Base-by-base conservation (phyloP, 2,113 vertebrate genomes). In the Anolis sagrei region DNA sequence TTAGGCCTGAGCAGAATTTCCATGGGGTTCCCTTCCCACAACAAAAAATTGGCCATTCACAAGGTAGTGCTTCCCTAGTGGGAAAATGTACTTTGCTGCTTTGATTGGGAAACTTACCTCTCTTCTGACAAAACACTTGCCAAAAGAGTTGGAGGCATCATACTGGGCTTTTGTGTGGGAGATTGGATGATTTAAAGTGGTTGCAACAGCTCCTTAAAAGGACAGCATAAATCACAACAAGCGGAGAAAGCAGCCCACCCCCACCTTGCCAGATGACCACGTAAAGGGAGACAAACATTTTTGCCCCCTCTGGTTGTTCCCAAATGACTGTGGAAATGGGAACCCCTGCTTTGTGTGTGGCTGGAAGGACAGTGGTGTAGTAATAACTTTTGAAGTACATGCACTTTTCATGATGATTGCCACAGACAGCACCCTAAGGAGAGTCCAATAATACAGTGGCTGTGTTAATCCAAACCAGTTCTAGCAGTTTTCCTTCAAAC, bases 101-200 rank as follows among this genome's bases (percentile, higher is more conserved):
- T 74, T 34, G 36, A 39, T 9, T 16, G 81, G 39, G 18, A 36
- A 5, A 3, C 18, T 70, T 21, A n/a, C 70, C 51, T 51, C 19
- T 74, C 54, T 62, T 36, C 74, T 62, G 36, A 10, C 64, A 34
- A 81, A 81, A 79, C 27, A 79, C 34, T 79, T 79, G 25, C 68
- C 69, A 27, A 72, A 32, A 82, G 69, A 61, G 27, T 49, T 23
- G 21, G 69, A 73, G 16, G 32, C 32, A 58, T 58, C 25, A 58
- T 39, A 34, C 19, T 23, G 36, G 36, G 70, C 51, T n/a, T 61
- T 54, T 29, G 21, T 74, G 18, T 25, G 39, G 69, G 8, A 62
- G 25, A 75, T 44, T 74, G 27, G 34, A 23, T 83, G 25, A 73
- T 25, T 62, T 74, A 62, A 74, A 83, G 34, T 39, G 66, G 49